Percentiles rank a stretch among this genome's conserved stretches.
Evolutionary conservation across 1,140 invertebrate species (phyloP).

Genomic region (Antheraea pernyi): DNA sequence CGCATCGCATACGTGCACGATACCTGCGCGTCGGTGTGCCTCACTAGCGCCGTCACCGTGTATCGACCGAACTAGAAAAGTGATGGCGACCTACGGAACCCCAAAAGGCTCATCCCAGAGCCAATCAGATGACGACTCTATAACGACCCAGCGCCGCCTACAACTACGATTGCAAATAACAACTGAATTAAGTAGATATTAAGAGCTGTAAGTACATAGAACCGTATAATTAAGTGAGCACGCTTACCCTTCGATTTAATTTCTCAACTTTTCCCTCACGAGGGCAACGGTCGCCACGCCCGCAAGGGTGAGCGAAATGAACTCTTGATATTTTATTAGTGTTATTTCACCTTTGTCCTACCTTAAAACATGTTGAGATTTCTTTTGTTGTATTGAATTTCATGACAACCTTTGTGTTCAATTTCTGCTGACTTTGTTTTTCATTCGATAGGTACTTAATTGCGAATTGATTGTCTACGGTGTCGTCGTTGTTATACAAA

Average conservation of each 20-base stretch:
- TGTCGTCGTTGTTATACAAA: too few species aligned
- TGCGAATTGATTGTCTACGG: not conserved
- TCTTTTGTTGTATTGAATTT: constrained; percentile 13
- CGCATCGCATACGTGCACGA: too few species aligned
- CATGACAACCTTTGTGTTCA: not conserved
- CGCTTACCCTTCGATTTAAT: not conserved
- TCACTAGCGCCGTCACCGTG: too few species aligned
- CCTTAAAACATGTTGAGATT: constrained; percentile 3
- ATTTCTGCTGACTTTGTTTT: not conserved
- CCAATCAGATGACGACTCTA: too few species aligned
- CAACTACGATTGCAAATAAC: too few species aligned
- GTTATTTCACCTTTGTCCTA: constrained; percentile 18
- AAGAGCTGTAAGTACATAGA: too few species aligned
- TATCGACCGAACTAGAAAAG: too few species aligned
- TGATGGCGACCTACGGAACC: too few species aligned
- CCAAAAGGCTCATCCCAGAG: too few species aligned
- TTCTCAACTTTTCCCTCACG: constrained; percentile 5
- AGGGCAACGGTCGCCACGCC: constrained; percentile 55
- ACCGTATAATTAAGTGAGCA: too few species aligned
- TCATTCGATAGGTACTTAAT: not conserved
- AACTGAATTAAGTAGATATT: not conserved
- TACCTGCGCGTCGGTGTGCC: too few species aligned
- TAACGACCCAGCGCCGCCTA: too few species aligned
- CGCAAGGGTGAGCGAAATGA: constrained; percentile 23
- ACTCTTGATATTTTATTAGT: constrained; percentile 28